phyloP scores from a whole-genome alignment of 2,797 vertebrate species.

The Macroramphosus scolopax region DNA sequence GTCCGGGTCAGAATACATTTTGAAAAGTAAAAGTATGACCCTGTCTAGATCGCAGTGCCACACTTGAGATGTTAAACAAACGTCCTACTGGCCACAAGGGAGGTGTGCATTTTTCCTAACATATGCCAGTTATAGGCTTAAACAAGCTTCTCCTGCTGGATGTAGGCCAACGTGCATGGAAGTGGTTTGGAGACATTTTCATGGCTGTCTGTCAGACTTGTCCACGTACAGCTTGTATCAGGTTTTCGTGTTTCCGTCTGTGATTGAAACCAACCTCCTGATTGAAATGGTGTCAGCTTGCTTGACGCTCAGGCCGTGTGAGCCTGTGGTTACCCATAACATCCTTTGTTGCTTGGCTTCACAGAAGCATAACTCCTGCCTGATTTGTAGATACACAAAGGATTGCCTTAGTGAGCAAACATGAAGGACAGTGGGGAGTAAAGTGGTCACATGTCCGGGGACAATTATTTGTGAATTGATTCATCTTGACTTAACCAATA shows the following conservation, averaged over 20 bases:
- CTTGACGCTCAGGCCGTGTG: neutral
- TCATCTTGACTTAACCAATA: slow-evolving; percentile 4
- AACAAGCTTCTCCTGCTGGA: neutral
- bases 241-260: neutral
- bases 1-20: no score
- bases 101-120: neutral
- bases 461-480: slow-evolving; percentile 5
- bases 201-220: neutral
- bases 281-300: neutral
- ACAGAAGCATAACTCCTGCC: neutral
- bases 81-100: neutral
- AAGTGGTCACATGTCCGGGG: slow-evolving; percentile 7
- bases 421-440: neutral
- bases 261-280: neutral
- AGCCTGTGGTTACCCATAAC: no score
- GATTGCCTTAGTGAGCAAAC: neutral
- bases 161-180: neutral
- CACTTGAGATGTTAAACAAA: neutral
- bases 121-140: neutral
- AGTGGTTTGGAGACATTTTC: neutral
- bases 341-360: neutral
- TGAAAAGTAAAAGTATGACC: no score
- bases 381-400: neutral
- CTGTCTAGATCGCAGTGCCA: neutral
- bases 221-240: neutral